These are phyloP conservation scores for Catagonus wagneri DNA, from an alignment of 2,113 vertebrate species.

Conservation along the genomic window DNA sequence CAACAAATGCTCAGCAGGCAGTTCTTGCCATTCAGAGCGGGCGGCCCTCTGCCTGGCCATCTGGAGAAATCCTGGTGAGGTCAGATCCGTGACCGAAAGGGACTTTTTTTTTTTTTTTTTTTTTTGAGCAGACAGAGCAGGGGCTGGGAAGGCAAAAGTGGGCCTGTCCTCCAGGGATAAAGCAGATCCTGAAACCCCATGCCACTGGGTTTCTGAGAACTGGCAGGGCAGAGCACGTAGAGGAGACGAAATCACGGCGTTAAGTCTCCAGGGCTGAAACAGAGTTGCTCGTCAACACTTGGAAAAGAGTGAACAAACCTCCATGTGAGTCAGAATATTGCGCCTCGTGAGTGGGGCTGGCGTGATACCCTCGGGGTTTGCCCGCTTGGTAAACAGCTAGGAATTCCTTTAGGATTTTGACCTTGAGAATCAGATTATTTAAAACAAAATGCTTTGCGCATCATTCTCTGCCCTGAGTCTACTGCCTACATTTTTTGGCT, in stretches of 20 bases:
- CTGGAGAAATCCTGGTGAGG: background rate
- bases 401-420: slow-evolving; percentile 55
- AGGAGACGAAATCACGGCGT: background rate
- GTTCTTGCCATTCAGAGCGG: background rate
- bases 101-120: background rate
- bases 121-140: background rate
- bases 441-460: background rate
- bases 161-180: background rate
- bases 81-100: background rate
- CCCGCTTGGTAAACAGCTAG: slow-evolving; percentile 53
- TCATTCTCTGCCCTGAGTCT: background rate
- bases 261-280: slow-evolving; percentile 20
- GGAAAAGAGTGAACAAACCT: background rate
- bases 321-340: background rate
- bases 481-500: background rate
- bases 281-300: slow-evolving; percentile 34
- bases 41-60: background rate
- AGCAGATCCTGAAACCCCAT: no score
- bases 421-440: background rate
- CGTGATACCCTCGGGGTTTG: background rate
- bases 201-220: background rate
- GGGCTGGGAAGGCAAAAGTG: background rate
- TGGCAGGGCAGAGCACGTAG: slow-evolving; percentile 27
- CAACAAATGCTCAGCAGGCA: background rate
- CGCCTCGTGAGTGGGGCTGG: slow-evolving; percentile 32